These are phyloP conservation scores for Drosophila simulans DNA, from an alignment of 1,140 invertebrate genomes.

Conservation along the genomic window DNA sequence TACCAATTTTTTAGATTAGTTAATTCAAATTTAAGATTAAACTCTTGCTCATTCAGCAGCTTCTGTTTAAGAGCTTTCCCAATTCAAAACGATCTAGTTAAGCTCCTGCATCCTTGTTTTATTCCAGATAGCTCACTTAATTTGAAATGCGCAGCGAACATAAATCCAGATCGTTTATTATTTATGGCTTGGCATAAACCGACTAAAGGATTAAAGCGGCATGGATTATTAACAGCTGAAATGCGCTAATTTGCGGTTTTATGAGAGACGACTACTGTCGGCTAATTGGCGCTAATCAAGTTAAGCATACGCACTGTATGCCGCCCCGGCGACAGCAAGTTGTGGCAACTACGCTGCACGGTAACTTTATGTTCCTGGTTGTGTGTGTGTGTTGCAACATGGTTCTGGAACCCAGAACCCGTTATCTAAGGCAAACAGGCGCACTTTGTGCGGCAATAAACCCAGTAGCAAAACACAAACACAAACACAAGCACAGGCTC, in stretches of 20 bases:
- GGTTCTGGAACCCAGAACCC: constrained; percentile 37
- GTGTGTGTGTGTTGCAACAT: constrained; percentile 10
- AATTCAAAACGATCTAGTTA: not conserved
- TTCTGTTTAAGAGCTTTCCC: too few relatives aligned
- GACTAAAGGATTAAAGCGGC: constrained; percentile 28
- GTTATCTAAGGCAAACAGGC: constrained; percentile 76
- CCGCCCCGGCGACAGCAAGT: constrained; percentile 31
- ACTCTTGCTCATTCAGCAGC: too few relatives aligned
- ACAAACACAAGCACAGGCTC: constrained; percentile 33
- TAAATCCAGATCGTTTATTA: constrained; percentile 21
- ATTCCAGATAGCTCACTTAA: not conserved
- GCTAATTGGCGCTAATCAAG: constrained; percentile 77
- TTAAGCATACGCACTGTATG: constrained; percentile 72
- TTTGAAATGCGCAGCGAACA: not conserved
- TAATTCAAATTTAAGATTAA: too few relatives aligned
- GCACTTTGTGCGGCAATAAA: constrained; percentile 54
- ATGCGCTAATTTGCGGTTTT: constrained; percentile 64
- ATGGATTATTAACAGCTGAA: constrained; percentile 39
- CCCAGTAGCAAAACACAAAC: constrained; percentile 39
- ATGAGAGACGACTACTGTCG: constrained; percentile 29
- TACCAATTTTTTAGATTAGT: too few relatives aligned
- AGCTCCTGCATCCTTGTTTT: not conserved
- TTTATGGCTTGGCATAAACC: constrained; percentile 26
- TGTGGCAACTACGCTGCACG: constrained; percentile 4
- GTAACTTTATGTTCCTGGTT: not conserved